These are phyloP conservation scores for Diplodus sargus DNA, from an alignment of 2,797 vertebrate genomes.

Conservation along the genomic window DNA sequence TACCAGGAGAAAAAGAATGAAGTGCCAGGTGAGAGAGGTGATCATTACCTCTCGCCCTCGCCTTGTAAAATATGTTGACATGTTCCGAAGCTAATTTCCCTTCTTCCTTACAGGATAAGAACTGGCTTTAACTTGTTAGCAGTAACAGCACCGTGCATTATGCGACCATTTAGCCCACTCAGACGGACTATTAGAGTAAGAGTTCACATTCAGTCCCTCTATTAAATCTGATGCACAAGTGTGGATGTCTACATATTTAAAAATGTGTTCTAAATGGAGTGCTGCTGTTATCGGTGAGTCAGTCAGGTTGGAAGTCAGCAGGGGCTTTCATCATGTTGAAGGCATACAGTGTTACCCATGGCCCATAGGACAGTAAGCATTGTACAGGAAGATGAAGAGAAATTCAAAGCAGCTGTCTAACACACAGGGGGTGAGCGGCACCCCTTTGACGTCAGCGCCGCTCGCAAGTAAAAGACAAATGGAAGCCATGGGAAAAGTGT, in stretches of 20 bases:
- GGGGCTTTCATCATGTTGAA: not conserved
- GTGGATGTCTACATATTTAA: not conserved
- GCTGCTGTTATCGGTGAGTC: conserved; percentile 12
- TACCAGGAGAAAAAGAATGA: conserved; percentile 92
- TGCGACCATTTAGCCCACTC: conserved; percentile 1
- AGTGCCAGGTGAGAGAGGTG: conserved; percentile 85
- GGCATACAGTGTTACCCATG: conserved; percentile 29
- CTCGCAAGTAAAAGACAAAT: conserved; percentile 56
- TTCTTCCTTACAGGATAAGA: conserved; percentile 21
- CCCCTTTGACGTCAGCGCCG: conserved; percentile 46
- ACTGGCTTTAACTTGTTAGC: conserved; percentile 25
- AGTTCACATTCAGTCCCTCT: not conserved
- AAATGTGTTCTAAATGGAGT: not conserved
- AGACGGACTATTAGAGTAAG: conserved; percentile 5
- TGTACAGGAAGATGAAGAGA: conserved; percentile 40
- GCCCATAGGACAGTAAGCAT: conserved; percentile 53
- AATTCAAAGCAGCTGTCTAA: conserved; percentile 44
- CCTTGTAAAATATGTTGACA: conserved; percentile 25
- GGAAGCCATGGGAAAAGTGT: conserved; percentile 51
- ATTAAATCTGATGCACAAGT: not conserved
- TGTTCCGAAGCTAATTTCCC: conserved; percentile 44
- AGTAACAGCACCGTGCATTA: conserved; percentile 20
- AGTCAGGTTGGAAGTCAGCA: conserved; percentile 24
- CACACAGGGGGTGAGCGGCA: conserved; percentile 37
- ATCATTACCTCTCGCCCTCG: conserved; percentile 10